Conservation (phyloP, 2,797 vertebrate genomes). For the Holocentrus rufus region DNA sequence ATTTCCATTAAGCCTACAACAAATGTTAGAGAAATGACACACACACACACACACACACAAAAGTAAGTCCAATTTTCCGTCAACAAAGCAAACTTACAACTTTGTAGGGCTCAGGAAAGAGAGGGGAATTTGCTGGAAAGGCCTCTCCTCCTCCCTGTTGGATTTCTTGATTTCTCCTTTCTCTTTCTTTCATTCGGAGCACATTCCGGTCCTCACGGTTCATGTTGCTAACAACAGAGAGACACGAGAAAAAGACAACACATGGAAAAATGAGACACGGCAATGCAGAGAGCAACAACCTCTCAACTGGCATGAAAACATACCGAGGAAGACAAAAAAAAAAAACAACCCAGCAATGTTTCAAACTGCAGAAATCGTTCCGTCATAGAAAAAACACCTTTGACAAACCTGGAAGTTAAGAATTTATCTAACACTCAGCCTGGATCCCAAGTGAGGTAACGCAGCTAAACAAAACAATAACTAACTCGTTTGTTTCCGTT, state of each 20-base stretch:
- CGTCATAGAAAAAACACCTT: too few relatives aligned
- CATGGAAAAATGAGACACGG: constrained; percentile 22
- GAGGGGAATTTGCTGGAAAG: constrained; percentile 97
- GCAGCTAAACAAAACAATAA: not conserved
- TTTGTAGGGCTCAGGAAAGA: constrained; percentile 99
- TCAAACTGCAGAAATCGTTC: not conserved
- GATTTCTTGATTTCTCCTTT: constrained; percentile 99
- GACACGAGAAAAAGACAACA: constrained; percentile 54
- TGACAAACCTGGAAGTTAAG: too few relatives aligned
- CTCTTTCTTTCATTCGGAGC: constrained; percentile 99
- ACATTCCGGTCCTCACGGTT: constrained; percentile 99
- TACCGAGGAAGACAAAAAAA: not conserved
- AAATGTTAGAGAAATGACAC: constrained; percentile 15
- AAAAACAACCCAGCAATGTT: not conserved
- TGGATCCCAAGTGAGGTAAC: too few relatives aligned
- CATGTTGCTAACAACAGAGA: constrained; percentile 94
- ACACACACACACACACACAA: too few relatives aligned
- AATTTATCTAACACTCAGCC: too few relatives aligned
- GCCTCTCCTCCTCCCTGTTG: constrained; percentile 99
- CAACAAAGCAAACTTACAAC: constrained; percentile 89
- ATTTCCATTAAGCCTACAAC: not conserved
- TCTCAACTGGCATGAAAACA: not conserved
- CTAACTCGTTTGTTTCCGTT: not conserved
- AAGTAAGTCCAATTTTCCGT: constrained; percentile 3
- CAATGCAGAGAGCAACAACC: constrained; percentile 22